Percentiles rank a stretch among this genome's conserved stretches.
These are phyloP conservation scores for Leptoclinus maculatus DNA, from an alignment of 2,797 vertebrate species.

Conservation along the genomic window DNA sequence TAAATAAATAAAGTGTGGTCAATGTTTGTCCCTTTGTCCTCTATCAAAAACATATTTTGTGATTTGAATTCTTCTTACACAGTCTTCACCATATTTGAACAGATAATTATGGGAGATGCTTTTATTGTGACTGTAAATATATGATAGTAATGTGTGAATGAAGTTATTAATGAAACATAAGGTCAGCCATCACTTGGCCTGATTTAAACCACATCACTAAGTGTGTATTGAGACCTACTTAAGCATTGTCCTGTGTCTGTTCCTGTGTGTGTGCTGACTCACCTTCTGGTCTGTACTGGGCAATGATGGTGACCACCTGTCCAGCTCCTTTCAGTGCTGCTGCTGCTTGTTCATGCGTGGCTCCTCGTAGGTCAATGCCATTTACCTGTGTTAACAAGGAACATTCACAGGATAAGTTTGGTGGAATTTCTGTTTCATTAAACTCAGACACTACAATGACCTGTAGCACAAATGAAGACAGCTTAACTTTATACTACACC, in stretches of 20 bases:
- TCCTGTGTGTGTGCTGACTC: slow-evolving; percentile 66
- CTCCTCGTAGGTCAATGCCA: slow-evolving; percentile 93
- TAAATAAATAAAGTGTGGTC: neutral
- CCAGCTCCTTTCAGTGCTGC: slow-evolving; percentile 95
- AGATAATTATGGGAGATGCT: neutral
- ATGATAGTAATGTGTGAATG: neutral
- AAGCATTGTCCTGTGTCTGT: neutral
- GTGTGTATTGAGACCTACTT: neutral
- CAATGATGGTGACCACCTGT: slow-evolving; percentile 95
- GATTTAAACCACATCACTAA: neutral
- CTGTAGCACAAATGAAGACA: neutral
- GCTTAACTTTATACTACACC: neutral
- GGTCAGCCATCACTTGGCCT: neutral
- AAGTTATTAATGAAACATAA: neutral
- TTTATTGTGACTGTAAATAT: neutral
- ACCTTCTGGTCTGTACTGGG: slow-evolving; percentile 98
- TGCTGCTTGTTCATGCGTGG: slow-evolving; percentile 96
- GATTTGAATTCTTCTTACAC: neutral
- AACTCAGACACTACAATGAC: neutral
- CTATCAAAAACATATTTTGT: neutral
- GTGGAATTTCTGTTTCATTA: neutral
- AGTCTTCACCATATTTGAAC: neutral
- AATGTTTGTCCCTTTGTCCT: neutral
- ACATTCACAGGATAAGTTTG: neutral
- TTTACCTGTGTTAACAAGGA: slow-evolving; percentile 89